phyloP scores from a whole-genome alignment of 2,113 vertebrate genomes.

The Hippopotamus amphibius region DNA sequence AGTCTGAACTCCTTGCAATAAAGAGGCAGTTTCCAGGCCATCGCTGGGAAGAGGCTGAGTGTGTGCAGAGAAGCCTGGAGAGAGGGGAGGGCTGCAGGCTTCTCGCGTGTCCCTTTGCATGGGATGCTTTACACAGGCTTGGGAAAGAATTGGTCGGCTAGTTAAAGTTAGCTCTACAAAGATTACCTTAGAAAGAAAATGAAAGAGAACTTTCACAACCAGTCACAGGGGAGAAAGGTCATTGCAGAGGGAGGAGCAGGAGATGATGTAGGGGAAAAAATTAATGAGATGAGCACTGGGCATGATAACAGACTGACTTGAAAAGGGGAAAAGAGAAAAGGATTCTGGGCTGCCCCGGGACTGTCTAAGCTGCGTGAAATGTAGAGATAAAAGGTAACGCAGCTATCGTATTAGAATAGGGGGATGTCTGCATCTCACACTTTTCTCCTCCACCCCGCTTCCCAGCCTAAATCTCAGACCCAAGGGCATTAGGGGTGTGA shows the following conservation, averaged over 20 bases:
- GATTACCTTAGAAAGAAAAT: slow-evolving; percentile 47
- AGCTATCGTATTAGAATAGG: slow-evolving; percentile 19
- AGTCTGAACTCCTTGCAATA: neutral
- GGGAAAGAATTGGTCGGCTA: neutral
- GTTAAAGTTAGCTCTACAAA: slow-evolving; percentile 69
- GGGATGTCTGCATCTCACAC: neutral
- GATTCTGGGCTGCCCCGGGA: slow-evolving; percentile 24
- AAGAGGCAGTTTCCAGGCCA: neutral
- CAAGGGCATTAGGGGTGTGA: slow-evolving; percentile 5
- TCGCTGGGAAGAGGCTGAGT: neutral
- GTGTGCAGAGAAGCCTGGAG: neutral
- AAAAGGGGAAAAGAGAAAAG: slow-evolving; percentile 21
- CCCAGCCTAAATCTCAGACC: slow-evolving; percentile 38
- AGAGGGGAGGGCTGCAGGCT: neutral
- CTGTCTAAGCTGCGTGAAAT: slow-evolving; percentile 45
- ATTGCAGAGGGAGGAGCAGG: slow-evolving; percentile 64
- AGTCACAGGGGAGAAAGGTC: slow-evolving; percentile 62
- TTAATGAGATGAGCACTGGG: slow-evolving; percentile 62
- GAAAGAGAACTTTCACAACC: slow-evolving; percentile 65
- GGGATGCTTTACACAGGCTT: slow-evolving; percentile 21
- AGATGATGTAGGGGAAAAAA: slow-evolving; percentile 47
- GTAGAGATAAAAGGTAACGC: slow-evolving; percentile 52
- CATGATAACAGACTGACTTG: slow-evolving; percentile 56
- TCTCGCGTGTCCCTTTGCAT: neutral
- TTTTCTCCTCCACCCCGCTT: neutral